Evolutionary conservation across 2,113 vertebrate species (phyloP).

Genomic region (Larimichthys polyactis): DNA sequence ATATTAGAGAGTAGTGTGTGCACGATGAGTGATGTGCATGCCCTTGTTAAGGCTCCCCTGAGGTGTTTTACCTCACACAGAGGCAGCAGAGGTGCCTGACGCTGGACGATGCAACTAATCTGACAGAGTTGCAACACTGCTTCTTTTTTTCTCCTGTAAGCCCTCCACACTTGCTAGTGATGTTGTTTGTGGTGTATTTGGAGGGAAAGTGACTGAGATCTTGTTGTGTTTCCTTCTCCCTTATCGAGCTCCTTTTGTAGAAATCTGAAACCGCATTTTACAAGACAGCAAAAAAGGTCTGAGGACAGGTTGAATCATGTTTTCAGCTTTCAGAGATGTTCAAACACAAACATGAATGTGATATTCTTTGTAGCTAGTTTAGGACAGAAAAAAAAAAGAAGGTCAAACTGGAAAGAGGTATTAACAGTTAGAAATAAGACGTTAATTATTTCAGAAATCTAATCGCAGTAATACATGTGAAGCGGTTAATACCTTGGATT

Average conservation of each 20-base stretch:
- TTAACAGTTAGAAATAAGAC: not conserved
- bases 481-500: not conserved
- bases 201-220: slow-evolving; percentile 8
- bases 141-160: too few species aligned
- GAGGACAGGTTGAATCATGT: not conserved
- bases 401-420: not conserved
- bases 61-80: not conserved
- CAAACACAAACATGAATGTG: not conserved
- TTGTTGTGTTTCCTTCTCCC: slow-evolving; percentile 1
- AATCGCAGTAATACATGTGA: not conserved
- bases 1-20: not conserved
- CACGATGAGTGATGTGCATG: not conserved
- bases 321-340: not conserved
- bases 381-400: not conserved
- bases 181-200: not conserved
- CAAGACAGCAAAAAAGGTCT: not conserved
- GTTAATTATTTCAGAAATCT: not conserved
- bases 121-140: not conserved
- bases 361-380: not conserved
- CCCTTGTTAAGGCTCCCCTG: not conserved
- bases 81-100: not conserved
- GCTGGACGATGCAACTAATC: not conserved
- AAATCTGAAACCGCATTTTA: not conserved
- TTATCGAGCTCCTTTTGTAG: not conserved
- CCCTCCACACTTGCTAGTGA: not conserved